Base-by-base conservation (phyloP, 2,797 vertebrate species). In the Mormyrops attenuatus region DNA sequence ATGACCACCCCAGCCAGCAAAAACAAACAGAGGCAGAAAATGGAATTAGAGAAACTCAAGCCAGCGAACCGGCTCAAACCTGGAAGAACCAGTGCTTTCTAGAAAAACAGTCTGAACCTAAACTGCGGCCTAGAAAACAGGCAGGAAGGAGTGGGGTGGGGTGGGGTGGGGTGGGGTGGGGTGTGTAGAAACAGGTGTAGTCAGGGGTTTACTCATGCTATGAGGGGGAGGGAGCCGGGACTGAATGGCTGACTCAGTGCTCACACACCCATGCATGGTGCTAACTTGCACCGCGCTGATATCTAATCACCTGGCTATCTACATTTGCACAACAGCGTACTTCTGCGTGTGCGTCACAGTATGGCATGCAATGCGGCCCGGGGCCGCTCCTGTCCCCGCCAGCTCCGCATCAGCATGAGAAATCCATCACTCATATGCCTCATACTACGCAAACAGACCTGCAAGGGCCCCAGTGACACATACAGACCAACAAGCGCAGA, bases 371-470 rank as follows among this genome's bases (percentile, higher is more conserved):
- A 3, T 38, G 49, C 5, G 88, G 63, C 30, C 22, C 26, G 9
- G 88, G 30, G 30, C 38, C 7, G 91, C 88, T 91, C 38, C 77
- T 73, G 44, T 85, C 91, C 89, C 89, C 63, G 5, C 38, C 50
- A 52, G 84, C 0, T 88, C 91, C 93, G 91, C 52, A 89, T 90
- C 92, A 93, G 93, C 93, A 94, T 93, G 93, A 94, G 92, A 87
- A 87, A 87, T 50, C 94, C 89, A 93, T 92, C 91, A 92, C 92
- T 94, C 69, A 93, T 94, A 94, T 94, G 93, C 94, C 94, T 94
- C 93, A 93, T 93, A 88, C 91, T 93, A 92, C 93, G 91, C 93
- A 92, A 91, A 89, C 63, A 38, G 92, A 90, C 26, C 91, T 90
- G 93, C 93, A 92, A 89, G 91, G 92, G 92, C 93, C 92, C 92